Evolutionary conservation across 2,113 vertebrate genomes (phyloP).

Genomic region (Sapayoa aenigma): DNA sequence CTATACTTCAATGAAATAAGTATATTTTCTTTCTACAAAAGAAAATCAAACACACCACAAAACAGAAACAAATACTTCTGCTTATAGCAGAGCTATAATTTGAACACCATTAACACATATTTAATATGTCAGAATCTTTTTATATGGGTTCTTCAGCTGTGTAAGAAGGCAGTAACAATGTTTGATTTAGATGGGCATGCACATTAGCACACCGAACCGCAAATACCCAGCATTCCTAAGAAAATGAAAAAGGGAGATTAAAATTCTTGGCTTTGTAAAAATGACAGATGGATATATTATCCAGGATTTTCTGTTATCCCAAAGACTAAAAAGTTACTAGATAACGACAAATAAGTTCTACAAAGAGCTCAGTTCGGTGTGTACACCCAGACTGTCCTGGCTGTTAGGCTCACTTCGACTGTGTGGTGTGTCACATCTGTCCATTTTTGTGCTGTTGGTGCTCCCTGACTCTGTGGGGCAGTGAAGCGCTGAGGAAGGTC

Average conservation of each 20-base stretch:
- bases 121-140: not conserved
- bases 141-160: not conserved
- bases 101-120: not conserved
- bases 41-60: not conserved
- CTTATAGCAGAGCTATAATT: not conserved
- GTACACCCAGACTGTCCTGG: rapidly evolving
- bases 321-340: not conserved
- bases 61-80: not conserved
- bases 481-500: not conserved
- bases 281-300: not conserved
- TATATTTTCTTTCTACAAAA: not conserved
- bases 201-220: not conserved
- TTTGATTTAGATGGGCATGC: not conserved
- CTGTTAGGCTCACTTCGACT: no score
- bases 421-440: not conserved
- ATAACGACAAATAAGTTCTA: not conserved
- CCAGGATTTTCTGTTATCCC: not conserved
- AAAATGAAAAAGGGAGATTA: not conserved
- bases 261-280: not conserved
- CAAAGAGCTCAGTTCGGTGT: not conserved
- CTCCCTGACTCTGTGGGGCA: not conserved
- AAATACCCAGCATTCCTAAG: not conserved
- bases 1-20: not conserved
- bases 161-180: not conserved
- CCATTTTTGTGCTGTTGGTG: not conserved